Base-by-base conservation (phyloP, 2,797 vertebrate genomes). In the Pipistrellus kuhlii region DNA sequence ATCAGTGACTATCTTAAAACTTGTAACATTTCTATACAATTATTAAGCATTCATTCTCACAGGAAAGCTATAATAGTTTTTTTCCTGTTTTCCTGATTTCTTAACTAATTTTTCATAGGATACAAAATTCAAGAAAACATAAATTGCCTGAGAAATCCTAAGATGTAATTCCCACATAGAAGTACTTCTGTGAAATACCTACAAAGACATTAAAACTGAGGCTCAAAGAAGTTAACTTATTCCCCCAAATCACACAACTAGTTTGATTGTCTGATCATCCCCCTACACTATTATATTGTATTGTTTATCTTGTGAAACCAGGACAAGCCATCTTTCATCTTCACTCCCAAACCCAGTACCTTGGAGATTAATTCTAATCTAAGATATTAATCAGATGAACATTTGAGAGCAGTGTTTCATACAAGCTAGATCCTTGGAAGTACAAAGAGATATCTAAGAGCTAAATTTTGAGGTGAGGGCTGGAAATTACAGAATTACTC, bases 141-240 rank as follows among this genome's bases (percentile, higher is more conserved):
- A 72, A 6, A 30, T 85, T 84, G 84, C 62, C 72, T 85, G 27
- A 92, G 59, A 85, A 83, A 94, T 90, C 92, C 72, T 76, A 18
- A 48, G 38, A 88, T 53, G 30, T 3, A 90, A 66, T 88, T 88
- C 27, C 87, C 76, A 93, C n/a, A 20, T 81, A 17, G 32, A 82
- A 90, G 86, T 23, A 55, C 21, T 32, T 21, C 27, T 71, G 15
- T 41, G 55, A 84, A 20, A 75, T 48, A 59, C 1, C 6, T 46
- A 71, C 35, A 59, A 10, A 90, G 68, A 94, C 87, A 76, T 32
- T 59, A 90, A 92, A 68, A 53, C 59, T 32, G 44, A 69, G 15
- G 15, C 8, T 92, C 73, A 81, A 35, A 87, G 38, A 75, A 27
- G 10, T 69, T n/a, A 81, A 84, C 30, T 62, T 75, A 27, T 55